These are phyloP conservation scores for Lampropteryx suffumata DNA, from an alignment of 2,888 invertebrate species.

Conservation along the genomic window DNA sequence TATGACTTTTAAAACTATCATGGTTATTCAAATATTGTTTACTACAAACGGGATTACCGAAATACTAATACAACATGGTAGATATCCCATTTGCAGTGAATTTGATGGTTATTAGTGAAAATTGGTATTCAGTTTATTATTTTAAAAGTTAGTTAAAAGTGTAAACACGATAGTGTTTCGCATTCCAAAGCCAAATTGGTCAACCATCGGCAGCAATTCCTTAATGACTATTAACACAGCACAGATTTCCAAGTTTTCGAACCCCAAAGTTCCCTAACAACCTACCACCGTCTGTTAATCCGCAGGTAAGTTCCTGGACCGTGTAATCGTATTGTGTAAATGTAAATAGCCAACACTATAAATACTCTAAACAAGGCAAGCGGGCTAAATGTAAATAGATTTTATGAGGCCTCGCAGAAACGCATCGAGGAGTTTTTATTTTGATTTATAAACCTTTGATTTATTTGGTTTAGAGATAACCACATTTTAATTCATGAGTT, in stretches of 20 bases:
- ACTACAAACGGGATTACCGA: too few relatives aligned
- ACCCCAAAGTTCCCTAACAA: slow-evolving; percentile 30
- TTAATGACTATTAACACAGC: slow-evolving; percentile 17
- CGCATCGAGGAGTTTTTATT: slow-evolving; percentile 3
- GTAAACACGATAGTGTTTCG: background rate
- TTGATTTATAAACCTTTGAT: too few relatives aligned
- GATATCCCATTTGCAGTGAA: too few relatives aligned
- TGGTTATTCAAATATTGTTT: too few relatives aligned
- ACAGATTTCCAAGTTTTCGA: slow-evolving; percentile 29
- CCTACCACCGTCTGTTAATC: slow-evolving; percentile 21
- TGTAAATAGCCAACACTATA: slow-evolving; percentile 28
- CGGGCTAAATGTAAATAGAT: slow-evolving; percentile 26
- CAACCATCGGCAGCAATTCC: background rate
- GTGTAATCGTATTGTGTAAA: slow-evolving; percentile 32
- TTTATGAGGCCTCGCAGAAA: slow-evolving; percentile 15
- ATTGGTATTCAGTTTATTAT: too few relatives aligned
- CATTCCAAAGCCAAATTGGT: background rate
- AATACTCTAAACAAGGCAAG: slow-evolving; percentile 22
- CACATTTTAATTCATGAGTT: too few relatives aligned
- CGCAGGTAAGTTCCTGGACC: slow-evolving; percentile 29
- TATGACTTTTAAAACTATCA: too few relatives aligned
- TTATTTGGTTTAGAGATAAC: too few relatives aligned
- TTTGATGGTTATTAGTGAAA: too few relatives aligned
- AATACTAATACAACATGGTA: too few relatives aligned
- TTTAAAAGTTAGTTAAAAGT: background rate